These are phyloP conservation scores for Ptilodon capucinus DNA, from an alignment of 2,888 invertebrate genomes.

Conservation along the genomic window DNA sequence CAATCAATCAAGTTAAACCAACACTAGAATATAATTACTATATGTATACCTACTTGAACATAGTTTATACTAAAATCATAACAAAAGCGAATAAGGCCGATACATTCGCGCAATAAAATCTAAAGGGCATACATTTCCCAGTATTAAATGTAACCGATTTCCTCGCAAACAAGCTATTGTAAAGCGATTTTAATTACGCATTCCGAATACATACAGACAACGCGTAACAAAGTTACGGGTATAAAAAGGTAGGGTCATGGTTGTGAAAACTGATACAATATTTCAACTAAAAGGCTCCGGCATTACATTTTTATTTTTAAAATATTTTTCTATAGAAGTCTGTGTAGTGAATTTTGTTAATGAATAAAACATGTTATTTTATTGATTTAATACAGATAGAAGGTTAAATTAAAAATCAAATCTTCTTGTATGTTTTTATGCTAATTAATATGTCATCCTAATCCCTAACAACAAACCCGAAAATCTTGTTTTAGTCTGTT, in stretches of 20 bases:
- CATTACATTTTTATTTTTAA: neutral
- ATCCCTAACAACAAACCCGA: neutral
- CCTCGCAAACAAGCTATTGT: slow-evolving; percentile 31
- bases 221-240: slow-evolving; percentile 56
- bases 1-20: neutral
- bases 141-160: slow-evolving; percentile 13
- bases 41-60: neutral
- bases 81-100: slow-evolving; percentile 1
- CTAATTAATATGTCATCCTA: no score
- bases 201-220: slow-evolving; percentile 48
- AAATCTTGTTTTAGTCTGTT: slow-evolving; percentile 8
- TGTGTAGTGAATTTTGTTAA: no score
- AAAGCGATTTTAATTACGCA: slow-evolving; percentile 60
- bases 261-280: slow-evolving; percentile 44
- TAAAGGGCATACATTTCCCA: slow-evolving; percentile 2
- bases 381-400: no score
- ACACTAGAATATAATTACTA: neutral
- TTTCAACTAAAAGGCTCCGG: no score
- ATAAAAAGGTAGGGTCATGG: slow-evolving; percentile 56
- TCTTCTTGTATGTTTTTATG: no score
- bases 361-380: no score
- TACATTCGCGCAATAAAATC: slow-evolving; percentile 5
- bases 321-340: no score
- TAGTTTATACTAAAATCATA: slow-evolving; percentile 5
- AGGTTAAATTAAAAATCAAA: no score